Evolutionary conservation across 2,113 vertebrate genomes (phyloP).

Genomic region (Paramisgurnus dabryanus): DNA sequence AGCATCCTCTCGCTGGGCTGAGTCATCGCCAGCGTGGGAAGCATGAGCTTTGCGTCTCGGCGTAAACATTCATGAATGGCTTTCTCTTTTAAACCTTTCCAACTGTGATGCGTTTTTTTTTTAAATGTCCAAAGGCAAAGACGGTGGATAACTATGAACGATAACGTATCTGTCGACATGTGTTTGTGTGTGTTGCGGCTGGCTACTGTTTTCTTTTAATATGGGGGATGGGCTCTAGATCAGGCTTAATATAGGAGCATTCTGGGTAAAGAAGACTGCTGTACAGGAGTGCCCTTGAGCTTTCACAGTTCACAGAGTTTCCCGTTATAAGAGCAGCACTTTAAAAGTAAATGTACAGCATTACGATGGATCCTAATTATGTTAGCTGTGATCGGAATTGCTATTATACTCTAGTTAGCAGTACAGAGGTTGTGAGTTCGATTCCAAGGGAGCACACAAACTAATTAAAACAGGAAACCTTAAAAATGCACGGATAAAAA

Average conservation of each 20-base stretch:
- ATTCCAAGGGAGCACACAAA: no score
- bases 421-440: no score
- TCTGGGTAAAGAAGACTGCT: constrained; percentile 29
- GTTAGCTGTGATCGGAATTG: no score
- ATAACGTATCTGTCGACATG: not conserved
- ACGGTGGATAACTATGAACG: not conserved
- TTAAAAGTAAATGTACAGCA: not conserved
- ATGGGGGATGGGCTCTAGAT: constrained; percentile 1
- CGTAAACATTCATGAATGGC: constrained; percentile 17
- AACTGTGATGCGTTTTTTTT: not conserved
- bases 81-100: not conserved
- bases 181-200: not conserved
- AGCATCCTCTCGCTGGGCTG: constrained; percentile 35
- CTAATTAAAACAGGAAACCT: no score
- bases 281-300: not conserved
- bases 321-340: not conserved
- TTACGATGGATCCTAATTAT: not conserved
- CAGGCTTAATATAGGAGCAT: constrained; percentile 8
- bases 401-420: no score
- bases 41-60: constrained; percentile 1
- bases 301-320: not conserved
- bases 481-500: no score
- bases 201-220: not conserved
- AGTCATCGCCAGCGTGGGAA: constrained; percentile 44
- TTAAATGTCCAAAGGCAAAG: constrained; percentile 2